phyloP scores from a whole-genome alignment of 2,113 vertebrate species.

The Macaca nemestrina region DNA sequence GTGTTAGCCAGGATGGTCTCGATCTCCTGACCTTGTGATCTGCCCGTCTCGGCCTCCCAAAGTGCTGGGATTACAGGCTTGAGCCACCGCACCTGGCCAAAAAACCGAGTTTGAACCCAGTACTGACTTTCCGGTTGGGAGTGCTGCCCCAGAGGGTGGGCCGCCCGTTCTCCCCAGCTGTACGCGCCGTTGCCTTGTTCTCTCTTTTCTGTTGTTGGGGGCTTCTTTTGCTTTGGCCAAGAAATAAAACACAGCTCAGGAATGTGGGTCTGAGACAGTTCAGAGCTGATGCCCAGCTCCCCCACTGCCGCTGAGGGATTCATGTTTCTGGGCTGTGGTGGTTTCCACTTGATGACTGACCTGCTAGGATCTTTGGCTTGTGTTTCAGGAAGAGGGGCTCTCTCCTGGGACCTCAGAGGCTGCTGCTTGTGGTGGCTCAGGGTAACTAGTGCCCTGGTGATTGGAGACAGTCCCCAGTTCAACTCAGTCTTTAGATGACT shows the following conservation, averaged over 20 bases:
- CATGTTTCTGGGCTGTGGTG: not conserved
- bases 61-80: too few species aligned
- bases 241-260: not conserved
- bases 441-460: not conserved
- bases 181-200: not conserved
- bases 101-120: not conserved
- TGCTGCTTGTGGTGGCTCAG: not conserved
- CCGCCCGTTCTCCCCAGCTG: not conserved
- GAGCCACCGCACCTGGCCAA: too few species aligned
- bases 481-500: not conserved
- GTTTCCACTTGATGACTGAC: too few species aligned
- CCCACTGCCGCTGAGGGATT: not conserved
- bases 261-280: not conserved
- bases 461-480: not conserved
- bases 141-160: not conserved
- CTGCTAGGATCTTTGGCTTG: not conserved
- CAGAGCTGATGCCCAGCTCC: not conserved
- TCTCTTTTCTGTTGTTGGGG: not conserved
- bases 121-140: not conserved
- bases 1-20: too few species aligned
- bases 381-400: not conserved
- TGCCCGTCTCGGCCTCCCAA: too few species aligned
- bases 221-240: not conserved
- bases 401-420: not conserved
- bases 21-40: too few species aligned